A percentile compares a stretch with the other conserved stretches of the same genome.
Evolutionary conservation across 2,888 invertebrate genomes (phyloP).

Genomic region (Junonia oenone): DNA sequence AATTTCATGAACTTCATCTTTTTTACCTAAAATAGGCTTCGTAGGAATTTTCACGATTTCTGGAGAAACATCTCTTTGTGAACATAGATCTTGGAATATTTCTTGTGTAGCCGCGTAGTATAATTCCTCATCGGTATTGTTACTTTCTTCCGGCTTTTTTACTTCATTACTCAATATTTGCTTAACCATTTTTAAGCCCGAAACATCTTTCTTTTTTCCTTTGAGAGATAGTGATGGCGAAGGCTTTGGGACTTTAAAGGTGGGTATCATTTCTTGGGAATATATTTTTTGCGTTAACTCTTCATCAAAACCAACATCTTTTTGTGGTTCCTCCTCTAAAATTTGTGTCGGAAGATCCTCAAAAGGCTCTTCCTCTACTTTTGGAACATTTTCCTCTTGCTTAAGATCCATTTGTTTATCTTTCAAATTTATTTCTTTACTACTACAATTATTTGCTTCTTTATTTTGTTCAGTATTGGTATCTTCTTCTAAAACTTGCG

Average conservation of each 20-base stretch:
- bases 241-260: slow-evolving; percentile 55
- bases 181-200: slow-evolving; percentile 6
- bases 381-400: slow-evolving; percentile 20
- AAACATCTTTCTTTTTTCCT: slow-evolving; percentile 41
- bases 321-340: slow-evolving; percentile 10
- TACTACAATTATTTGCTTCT: neutral
- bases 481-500: slow-evolving; percentile 32
- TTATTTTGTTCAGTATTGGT: slow-evolving; percentile 6
- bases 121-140: slow-evolving; percentile 37
- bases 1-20: neutral
- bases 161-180: slow-evolving; percentile 24
- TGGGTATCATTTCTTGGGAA: slow-evolving; percentile 26
- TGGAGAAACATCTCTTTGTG: slow-evolving; percentile 42
- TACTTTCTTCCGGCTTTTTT: neutral
- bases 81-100: slow-evolving; percentile 53
- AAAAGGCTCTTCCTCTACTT: slow-evolving; percentile 19
- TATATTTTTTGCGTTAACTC: slow-evolving; percentile 47
- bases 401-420: slow-evolving; percentile 34
- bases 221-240: slow-evolving; percentile 50
- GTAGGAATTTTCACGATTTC: slow-evolving; percentile 5
- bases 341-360: slow-evolving; percentile 43
- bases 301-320: slow-evolving; percentile 38
- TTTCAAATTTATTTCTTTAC: slow-evolving; percentile 25
- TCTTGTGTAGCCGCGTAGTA: slow-evolving; percentile 66
- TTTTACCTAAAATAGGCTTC: neutral